Evolutionary conservation across 2,888 invertebrate species (phyloP).

Genomic region (Platerodrilus igneus): DNA sequence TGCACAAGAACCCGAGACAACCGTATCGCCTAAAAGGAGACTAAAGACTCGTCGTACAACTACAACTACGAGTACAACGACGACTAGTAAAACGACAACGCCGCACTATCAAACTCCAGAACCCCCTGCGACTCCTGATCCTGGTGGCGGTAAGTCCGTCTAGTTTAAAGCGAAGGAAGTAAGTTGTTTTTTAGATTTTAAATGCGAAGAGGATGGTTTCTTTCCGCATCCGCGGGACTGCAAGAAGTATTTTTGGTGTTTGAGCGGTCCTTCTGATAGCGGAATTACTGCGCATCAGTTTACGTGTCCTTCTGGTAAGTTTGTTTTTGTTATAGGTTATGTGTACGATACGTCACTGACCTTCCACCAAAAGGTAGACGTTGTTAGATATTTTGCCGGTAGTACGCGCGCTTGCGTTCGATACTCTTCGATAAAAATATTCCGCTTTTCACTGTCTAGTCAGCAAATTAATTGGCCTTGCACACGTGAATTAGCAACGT

Average conservation of each 20-base stretch:
- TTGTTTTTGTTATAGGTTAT: no score
- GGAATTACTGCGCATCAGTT: constrained; percentile 90
- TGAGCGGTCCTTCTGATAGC: constrained; percentile 82
- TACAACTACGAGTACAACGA: constrained; percentile 44
- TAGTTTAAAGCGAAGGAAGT: constrained; percentile 1
- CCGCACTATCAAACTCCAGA: constrained; percentile 63
- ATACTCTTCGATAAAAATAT: no score
- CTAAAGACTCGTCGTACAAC: constrained; percentile 10
- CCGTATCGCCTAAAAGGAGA: constrained; percentile 3
- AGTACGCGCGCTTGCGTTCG: no score
- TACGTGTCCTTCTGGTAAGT: constrained; percentile 82
- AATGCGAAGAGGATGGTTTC: constrained; percentile 90
- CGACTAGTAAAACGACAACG: constrained; percentile 39
- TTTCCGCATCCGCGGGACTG: constrained; percentile 88
- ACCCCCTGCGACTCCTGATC: constrained; percentile 86
- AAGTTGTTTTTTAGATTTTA: constrained; percentile 68
- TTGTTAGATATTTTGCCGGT: no score
- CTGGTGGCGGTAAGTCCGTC: constrained; percentile 64
- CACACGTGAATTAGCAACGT: no score
- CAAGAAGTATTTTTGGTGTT: constrained; percentile 92
- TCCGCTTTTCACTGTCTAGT: no score
- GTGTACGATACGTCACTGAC: no score
- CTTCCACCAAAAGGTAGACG: no score
- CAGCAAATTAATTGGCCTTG: no score
- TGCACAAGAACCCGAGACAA: constrained; percentile 10